These are phyloP conservation scores for Frankliniella intonsa DNA, from an alignment of 2,888 invertebrate genomes.

Conservation along the genomic window DNA sequence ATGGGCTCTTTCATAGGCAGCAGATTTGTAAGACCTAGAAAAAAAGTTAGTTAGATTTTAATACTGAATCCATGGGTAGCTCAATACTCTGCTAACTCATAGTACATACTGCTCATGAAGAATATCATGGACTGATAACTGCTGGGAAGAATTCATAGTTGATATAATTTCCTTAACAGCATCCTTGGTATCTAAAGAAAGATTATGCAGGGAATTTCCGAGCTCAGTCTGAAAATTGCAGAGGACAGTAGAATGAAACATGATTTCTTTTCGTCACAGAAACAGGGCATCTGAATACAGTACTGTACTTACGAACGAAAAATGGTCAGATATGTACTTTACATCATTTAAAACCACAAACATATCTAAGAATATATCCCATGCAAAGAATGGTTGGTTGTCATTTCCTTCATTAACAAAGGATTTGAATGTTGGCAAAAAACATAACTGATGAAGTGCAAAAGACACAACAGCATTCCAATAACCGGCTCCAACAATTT, in stretches of 20 bases:
- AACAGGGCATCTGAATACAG: neutral
- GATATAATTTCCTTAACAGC: neutral
- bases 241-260: neutral
- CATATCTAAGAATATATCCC: neutral
- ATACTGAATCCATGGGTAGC: neutral
- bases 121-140: too few species aligned
- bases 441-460: neutral
- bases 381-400: neutral
- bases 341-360: neutral
- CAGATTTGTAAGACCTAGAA: neutral
- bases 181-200: neutral
- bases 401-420: neutral
- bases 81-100: too few species aligned
- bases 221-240: neutral
- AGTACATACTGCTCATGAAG: too few species aligned
- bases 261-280: neutral
- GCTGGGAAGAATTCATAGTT: neutral
- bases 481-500: neutral
- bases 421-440: neutral
- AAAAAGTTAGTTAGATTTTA: neutral
- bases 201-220: neutral
- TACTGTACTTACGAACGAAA: neutral
- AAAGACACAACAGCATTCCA: neutral
- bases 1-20: constrained; percentile 3
- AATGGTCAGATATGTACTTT: neutral